phyloP scores from a whole-genome alignment of 2,888 invertebrate species.

The Hemithea aestivaria region DNA sequence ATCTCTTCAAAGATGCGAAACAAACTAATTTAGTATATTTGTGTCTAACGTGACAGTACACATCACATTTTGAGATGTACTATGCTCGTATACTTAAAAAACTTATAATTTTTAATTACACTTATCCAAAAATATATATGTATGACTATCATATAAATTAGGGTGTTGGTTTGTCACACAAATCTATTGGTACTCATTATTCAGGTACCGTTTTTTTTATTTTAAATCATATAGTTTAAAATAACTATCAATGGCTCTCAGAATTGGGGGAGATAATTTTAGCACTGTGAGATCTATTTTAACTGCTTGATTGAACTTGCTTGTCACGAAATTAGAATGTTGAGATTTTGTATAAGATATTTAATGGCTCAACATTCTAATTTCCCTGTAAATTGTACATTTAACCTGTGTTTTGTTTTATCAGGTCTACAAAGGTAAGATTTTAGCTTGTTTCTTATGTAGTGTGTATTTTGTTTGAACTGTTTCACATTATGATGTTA shows the following conservation, averaged over 20 bases:
- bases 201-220: too few species aligned
- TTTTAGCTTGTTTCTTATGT: constrained; percentile 57
- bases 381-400: constrained; percentile 19
- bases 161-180: neutral
- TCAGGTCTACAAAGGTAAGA: constrained; percentile 74
- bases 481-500: constrained; percentile 24
- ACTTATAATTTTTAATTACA: too few species aligned
- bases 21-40: too few species aligned
- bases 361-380: constrained; percentile 20
- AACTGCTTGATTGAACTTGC: constrained; percentile 28
- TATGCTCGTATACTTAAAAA: too few species aligned
- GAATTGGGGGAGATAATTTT: neutral
- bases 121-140: neutral
- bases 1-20: too few species aligned
- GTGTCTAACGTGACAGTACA: too few species aligned
- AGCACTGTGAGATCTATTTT: constrained; percentile 17
- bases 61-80: too few species aligned
- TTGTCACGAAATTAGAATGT: constrained; percentile 27
- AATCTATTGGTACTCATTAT: too few species aligned
- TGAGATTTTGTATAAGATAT: constrained; percentile 10
- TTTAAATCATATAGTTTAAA: too few species aligned
- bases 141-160: neutral
- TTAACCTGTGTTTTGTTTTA: constrained; percentile 47
- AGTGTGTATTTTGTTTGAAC: constrained; percentile 44
- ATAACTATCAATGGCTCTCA: too few species aligned